Evolutionary conservation across 2,888 invertebrate species (phyloP).

Genomic region (Drosophila neonasuta): DNA sequence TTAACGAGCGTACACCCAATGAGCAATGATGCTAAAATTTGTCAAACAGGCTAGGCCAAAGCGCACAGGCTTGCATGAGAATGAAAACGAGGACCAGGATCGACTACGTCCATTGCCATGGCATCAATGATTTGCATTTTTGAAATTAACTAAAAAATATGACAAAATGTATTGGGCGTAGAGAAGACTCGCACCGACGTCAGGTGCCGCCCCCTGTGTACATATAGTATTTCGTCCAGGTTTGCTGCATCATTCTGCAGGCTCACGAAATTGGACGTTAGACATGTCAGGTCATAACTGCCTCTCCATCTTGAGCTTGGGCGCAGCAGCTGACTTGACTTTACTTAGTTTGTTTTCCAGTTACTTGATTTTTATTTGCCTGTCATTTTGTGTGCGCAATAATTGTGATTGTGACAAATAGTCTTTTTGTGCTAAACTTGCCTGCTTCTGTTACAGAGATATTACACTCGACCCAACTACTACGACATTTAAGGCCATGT

Average conservation of each 20-base stretch:
- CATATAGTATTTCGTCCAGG: slow-evolving; percentile 33
- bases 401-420: slow-evolving; percentile 78
- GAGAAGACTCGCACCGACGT: neutral
- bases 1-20: slow-evolving; percentile 56
- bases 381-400: slow-evolving; percentile 63
- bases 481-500: slow-evolving; percentile 43
- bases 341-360: slow-evolving; percentile 65
- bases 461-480: neutral
- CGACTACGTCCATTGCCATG: slow-evolving; percentile 2
- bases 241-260: slow-evolving; percentile 70
- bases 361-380: slow-evolving; percentile 67
- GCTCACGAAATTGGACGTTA: slow-evolving; percentile 16
- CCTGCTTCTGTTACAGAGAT: slow-evolving; percentile 1
- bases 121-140: slow-evolving; percentile 75
- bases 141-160: slow-evolving; percentile 74
- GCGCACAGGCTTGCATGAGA: neutral
- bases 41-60: slow-evolving; percentile 54
- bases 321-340: slow-evolving; percentile 3
- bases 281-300: slow-evolving; percentile 23
- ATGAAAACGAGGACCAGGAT: neutral
- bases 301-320: neutral
- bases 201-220: slow-evolving; percentile 38
- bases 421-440: slow-evolving; percentile 47
- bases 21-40: slow-evolving; percentile 64
- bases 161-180: slow-evolving; percentile 53